Conservation (phyloP, 2,797 vertebrate species). For the Lutjanus argentimaculatus region DNA sequence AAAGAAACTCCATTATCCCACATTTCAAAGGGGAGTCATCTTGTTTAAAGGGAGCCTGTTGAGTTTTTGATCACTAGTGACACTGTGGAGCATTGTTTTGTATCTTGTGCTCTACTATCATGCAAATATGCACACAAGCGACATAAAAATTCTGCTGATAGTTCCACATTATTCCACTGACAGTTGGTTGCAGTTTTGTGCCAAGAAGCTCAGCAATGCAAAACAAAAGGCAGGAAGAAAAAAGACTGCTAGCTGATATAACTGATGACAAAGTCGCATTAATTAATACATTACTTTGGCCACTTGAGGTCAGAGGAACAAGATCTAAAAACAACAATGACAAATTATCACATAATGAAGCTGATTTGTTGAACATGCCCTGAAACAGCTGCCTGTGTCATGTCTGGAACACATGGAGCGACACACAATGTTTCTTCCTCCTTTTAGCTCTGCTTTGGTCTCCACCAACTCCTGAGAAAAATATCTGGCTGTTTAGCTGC, state of each 20-base stretch:
- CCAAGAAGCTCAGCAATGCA: not conserved
- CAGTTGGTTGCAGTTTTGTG: not conserved
- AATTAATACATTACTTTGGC: not conserved
- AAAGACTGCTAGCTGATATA: not conserved
- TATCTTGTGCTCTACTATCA: not conserved
- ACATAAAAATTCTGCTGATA: not conserved
- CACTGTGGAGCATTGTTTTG: not conserved
- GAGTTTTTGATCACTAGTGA: not conserved
- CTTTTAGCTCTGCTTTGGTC: not conserved
- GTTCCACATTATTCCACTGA: not conserved
- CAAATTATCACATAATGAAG: not conserved
- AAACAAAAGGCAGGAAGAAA: not conserved
- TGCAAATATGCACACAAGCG: not conserved
- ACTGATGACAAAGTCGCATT: not conserved
- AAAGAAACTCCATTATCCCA: not conserved
- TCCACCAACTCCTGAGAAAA: not conserved
- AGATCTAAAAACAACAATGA: not conserved
- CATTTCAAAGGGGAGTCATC: not conserved
- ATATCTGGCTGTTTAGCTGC: not conserved
- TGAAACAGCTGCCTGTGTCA: not conserved
- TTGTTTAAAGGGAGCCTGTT: constrained; percentile 1
- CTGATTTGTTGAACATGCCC: not conserved
- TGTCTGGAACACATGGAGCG: not conserved
- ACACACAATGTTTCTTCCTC: not conserved
- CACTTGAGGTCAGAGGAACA: not conserved